Conservation (phyloP, 2,888 invertebrate genomes). For the Blera fallax region DNA sequence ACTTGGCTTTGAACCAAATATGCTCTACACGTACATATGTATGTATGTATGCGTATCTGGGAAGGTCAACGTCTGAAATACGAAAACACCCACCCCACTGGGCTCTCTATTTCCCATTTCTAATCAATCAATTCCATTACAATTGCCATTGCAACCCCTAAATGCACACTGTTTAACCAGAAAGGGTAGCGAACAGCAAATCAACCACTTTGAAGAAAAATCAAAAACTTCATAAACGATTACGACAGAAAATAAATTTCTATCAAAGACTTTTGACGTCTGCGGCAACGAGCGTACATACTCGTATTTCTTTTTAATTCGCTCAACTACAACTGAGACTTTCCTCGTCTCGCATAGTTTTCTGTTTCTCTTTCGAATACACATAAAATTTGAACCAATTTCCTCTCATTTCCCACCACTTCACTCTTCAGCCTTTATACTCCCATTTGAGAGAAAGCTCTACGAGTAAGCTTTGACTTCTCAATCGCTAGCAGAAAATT, state of each 20-base stretch:
- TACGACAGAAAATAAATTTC: conserved; percentile 1
- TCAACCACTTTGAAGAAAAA: background rate
- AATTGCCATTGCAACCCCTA: conserved; percentile 5
- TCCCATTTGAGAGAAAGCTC: conserved; percentile 37
- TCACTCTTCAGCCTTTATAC: background rate
- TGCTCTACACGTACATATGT: too few relatives aligned
- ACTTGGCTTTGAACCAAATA: too few relatives aligned
- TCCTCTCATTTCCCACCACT: conserved; percentile 31
- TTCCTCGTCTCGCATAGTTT: background rate
- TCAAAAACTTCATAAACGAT: background rate
- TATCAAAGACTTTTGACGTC: conserved; percentile 35
- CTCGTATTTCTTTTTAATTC: conserved; percentile 9
- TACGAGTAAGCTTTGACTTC: conserved; percentile 38
- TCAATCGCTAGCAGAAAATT: conserved; percentile 37
- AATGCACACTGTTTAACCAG: background rate
- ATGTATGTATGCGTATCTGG: too few relatives aligned
- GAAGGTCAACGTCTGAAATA: conserved; percentile 35
- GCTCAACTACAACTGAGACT: conserved; percentile 30
- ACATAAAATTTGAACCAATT: conserved; percentile 15
- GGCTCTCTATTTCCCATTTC: background rate
- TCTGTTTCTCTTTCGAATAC: background rate
- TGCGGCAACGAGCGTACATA: background rate
- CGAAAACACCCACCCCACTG: background rate
- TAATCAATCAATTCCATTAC: conserved; percentile 17
- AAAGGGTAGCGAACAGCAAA: background rate